Evolutionary conservation across 2,113 vertebrate genomes (phyloP).

Genomic region (Riparia riparia): DNA sequence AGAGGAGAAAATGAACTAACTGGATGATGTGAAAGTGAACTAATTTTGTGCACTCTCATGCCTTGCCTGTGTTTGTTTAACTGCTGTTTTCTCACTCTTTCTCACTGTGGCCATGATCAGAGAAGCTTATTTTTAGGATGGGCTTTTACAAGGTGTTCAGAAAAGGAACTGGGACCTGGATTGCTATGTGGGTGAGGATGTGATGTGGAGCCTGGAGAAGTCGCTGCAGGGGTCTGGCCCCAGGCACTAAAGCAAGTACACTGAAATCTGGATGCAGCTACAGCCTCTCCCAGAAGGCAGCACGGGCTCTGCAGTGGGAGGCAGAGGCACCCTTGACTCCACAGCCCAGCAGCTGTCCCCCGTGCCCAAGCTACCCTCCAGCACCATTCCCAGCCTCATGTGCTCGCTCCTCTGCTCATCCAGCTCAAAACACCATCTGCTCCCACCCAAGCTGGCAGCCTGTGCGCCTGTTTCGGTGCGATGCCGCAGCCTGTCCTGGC

Average conservation of each 20-base stretch:
- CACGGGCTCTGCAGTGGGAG: background rate
- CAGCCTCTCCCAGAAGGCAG: background rate
- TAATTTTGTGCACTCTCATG: background rate
- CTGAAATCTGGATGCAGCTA: background rate
- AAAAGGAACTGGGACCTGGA: background rate
- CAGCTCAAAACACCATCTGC: background rate
- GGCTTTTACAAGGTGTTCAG: background rate
- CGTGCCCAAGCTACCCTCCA: rapidly evolving
- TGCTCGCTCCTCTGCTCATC: rapidly evolving
- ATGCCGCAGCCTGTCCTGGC: rapidly evolving
- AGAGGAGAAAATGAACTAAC: background rate
- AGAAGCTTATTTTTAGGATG: background rate
- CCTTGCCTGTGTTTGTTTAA: background rate
- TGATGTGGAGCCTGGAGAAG: background rate
- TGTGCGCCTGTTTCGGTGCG: rapidly evolving
- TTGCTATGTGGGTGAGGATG: background rate
- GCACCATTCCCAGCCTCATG: background rate
- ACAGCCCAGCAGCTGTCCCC: rapidly evolving
- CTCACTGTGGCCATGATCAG: background rate
- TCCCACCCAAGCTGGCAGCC: background rate
- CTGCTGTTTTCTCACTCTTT: background rate
- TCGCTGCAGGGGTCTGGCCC: background rate
- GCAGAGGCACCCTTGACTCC: rapidly evolving
- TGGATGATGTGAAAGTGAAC: background rate
- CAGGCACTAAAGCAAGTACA: background rate